Base-by-base conservation (phyloP, 2,888 invertebrate genomes). In the Drosophila barbarae region DNA sequence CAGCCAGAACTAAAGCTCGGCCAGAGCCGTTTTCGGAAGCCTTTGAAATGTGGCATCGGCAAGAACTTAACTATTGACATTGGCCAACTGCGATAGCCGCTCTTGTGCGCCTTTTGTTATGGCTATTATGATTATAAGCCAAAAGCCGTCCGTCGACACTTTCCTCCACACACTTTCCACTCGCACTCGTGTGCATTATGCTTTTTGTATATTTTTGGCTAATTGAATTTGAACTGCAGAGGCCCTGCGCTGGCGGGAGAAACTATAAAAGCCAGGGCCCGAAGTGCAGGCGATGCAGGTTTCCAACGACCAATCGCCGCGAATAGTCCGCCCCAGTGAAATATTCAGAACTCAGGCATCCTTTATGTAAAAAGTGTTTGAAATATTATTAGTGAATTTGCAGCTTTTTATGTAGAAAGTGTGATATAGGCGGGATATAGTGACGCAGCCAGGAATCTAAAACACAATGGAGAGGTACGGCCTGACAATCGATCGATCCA, bases 381-480 rank as follows among this genome's bases (percentile, higher is more conserved):
- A 76, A 85, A 84, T 44, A 67, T 66, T 73, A 47, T 34, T 71
- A 60, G 51, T 73, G 84, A 84, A 86, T 77, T 87, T 83, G 85
- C 84, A 71, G 72, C 80, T 85, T 86, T 84, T 84, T 81, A 81
- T 77, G 84, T 80, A 82, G 66, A 73, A 72, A 76, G 66, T 73
- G 71, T 53, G 68, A 53, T 52, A 64, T 57, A 74, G 81, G 74
- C 76, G 80, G 85, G 73, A 76, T 81, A 79, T 79, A 84, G 75
- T 73, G 68, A 70, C 67, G 75, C 59, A 70, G 38, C 55, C n/a
- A 53, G 13, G 8, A 18, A 63, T 8, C 54, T 47, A 47, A 64
- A 53, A 52, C 42, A 78, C 69, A 74, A 87, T 87, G 87, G 87
- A 87, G 56, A 87, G 87, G 87, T 87, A 87, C 64, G 68, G 32